Evolutionary conservation across 1,140 invertebrate genomes (phyloP), one percentile per base, ranked within the genome.

Genomic region (Theocolax elegans): DNA sequence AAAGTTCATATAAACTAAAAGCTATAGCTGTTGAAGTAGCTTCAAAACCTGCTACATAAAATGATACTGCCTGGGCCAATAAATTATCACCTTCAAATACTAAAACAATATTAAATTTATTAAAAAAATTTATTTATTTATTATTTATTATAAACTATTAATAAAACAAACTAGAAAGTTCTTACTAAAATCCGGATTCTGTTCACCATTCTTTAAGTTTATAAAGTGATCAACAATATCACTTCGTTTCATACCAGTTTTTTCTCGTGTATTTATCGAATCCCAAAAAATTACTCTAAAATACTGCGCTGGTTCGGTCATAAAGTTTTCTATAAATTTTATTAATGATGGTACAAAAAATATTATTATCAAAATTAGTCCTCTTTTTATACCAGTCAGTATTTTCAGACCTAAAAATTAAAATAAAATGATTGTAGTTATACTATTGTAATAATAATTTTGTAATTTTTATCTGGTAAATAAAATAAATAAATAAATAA

Each of bases 11-110:
- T 3, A 85, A 65, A 9, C 79, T 59, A 67, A 84, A 87, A 3
- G 84, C 76, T 10, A 90, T 80, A 0, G 86, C 73, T 3, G 81
- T 84, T 10, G 87, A 83, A 1, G 85, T 87, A 0, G 89, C 89
- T 68, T 90, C 89, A 49, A 86, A 89, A 58, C 89, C 88, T 68
- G 87, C 88, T 7, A 87, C 54, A 25, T 83, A 83, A 63, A 87
- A 86, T 0, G 81, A 69, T 19, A 81, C 67, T 3, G 80, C 63
- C 71, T 85, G 80, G 0, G 79, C 76, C 13, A 79, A 67, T 53
- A 82, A 71, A 74, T 81, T 76, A 6, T 81, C 78, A 9, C 56
- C 76, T 29, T 80, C 77, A 19, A 83, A 79, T 60, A 72, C 80
- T 82, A 23, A 19, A 67, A 62, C 51, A 21, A 19, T 70, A 67